Conservation (phyloP, 2,113 vertebrate genomes). For the Scomber colias region DNA sequence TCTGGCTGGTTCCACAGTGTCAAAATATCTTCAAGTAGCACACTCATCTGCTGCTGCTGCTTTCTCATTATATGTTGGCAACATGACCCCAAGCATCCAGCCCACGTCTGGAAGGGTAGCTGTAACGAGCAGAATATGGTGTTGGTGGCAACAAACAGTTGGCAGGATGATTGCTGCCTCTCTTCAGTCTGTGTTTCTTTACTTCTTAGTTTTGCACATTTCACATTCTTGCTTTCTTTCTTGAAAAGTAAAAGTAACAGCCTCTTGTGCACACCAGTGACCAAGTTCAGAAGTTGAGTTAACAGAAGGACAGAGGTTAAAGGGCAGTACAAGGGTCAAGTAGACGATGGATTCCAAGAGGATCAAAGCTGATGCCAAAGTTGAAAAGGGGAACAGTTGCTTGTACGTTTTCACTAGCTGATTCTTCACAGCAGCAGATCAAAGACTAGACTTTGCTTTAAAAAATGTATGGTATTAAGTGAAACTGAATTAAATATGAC, state of each 20-base stretch:
- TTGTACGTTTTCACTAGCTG: background rate
- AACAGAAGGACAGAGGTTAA: slow-evolving; percentile 11
- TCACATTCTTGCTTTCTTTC: background rate
- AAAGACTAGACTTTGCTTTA: background rate
- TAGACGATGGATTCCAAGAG: slow-evolving; percentile 37
- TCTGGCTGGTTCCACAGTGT: background rate
- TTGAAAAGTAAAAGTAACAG: slow-evolving; percentile 25
- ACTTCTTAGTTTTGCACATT: background rate
- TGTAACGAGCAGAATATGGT: background rate
- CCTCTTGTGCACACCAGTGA: background rate
- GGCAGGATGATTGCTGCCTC: background rate
- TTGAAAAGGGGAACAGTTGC: slow-evolving; percentile 29
- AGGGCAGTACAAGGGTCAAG: slow-evolving; percentile 24
- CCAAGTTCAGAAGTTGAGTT: slow-evolving; percentile 7
- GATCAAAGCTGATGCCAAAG: slow-evolving; percentile 25
- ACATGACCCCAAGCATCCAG: background rate
- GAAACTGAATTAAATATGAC: background rate
- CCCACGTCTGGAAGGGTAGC: background rate
- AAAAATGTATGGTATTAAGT: background rate
- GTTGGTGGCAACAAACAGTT: background rate
- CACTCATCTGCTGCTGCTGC: slow-evolving; percentile 8
- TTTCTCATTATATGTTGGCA: slow-evolving; percentile 23
- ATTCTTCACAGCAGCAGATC: slow-evolving; percentile 12
- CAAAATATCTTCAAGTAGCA: slow-evolving; percentile 8
- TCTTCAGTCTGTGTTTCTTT: background rate